Evolutionary conservation across 2,888 invertebrate species (phyloP), one percentile per base, ranked within the genome.

Genomic region (Gymnosoma rotundatum): DNA sequence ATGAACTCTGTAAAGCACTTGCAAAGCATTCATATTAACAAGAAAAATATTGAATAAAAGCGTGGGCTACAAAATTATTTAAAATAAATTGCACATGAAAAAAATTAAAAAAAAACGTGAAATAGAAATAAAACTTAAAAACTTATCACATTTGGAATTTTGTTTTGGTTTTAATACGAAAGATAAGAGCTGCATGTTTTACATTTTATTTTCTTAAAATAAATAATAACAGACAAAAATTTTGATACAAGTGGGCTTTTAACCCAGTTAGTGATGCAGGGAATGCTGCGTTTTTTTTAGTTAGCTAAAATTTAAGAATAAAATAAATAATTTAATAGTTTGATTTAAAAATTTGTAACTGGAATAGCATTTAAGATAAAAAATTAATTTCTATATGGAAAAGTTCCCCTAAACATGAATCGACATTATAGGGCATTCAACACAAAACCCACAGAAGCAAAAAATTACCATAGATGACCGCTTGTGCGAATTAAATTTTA

Each of bases 91-190:
- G 54, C 18, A 48, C 4, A 14, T 14, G 5, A 14, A 48, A 48
- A 12, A 45, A 54, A 12, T 12, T 42, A 12, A 10, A 50, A 20
- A 60, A 21, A 56, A 73, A 25, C n/a, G 38, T 56, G 32, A 8
- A 6, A 36, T 2, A 18, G 9, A 21, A 38, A 2, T 25, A 50
- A 60, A 52, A 42, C 20, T n/a, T 25, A 54, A 52, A 12, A 25
- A 42, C 52, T 69, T 69, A 78, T 78, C 76, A 45, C 45, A 32
- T 78, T 78, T 56, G 42, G 70, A 63, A 70, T 70, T 78, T 78
- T 78, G 78, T 78, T 60, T 8, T 2, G 32, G 54, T 48, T 70
- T 78, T 78, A 64, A 54, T 36, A 54, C 9, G 32, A 56, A 7
- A 70, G 70, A 78, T 78, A 78, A 78, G 45, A 64, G 20, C 63